These are phyloP conservation scores for Drosophila longiperda DNA, from an alignment of 2,888 invertebrate species.

Conservation along the genomic window DNA sequence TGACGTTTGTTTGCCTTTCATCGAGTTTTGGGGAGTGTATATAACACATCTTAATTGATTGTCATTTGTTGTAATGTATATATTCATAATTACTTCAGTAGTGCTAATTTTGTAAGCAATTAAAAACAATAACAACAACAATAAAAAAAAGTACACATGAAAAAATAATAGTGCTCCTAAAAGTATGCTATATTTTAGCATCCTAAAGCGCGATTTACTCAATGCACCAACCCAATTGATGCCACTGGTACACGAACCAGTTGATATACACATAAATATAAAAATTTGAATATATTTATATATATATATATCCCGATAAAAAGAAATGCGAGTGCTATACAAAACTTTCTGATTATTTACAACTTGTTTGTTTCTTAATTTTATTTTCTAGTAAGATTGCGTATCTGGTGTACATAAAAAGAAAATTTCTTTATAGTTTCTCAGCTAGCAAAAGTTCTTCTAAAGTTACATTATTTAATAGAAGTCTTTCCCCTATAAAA, in stretches of 20 bases:
- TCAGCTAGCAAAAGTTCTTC: slow-evolving; percentile 52
- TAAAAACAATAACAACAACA: too few species aligned
- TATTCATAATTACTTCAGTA: too few species aligned
- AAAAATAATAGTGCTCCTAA: not conserved
- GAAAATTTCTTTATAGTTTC: not conserved
- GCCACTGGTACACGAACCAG: not conserved
- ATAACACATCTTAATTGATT: not conserved
- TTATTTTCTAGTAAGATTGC: not conserved
- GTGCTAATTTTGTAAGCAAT: too few species aligned
- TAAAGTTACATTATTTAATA: slow-evolving; percentile 39
- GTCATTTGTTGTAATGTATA: not conserved
- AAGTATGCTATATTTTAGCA: not conserved
- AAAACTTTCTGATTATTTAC: not conserved
- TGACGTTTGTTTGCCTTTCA: too few species aligned
- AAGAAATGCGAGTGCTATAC: not conserved
- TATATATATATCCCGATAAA: not conserved
- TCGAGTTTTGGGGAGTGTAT: not conserved
- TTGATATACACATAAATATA: not conserved
- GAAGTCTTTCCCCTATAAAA: slow-evolving; percentile 24
- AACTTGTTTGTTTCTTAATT: not conserved
- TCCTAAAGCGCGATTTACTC: not conserved
- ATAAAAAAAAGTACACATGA: too few species aligned
- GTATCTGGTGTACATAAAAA: not conserved
- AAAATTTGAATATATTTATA: not conserved
- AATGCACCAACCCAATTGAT: not conserved